Conservation (phyloP, 2,888 invertebrate species). For the Netelia inedita region DNA sequence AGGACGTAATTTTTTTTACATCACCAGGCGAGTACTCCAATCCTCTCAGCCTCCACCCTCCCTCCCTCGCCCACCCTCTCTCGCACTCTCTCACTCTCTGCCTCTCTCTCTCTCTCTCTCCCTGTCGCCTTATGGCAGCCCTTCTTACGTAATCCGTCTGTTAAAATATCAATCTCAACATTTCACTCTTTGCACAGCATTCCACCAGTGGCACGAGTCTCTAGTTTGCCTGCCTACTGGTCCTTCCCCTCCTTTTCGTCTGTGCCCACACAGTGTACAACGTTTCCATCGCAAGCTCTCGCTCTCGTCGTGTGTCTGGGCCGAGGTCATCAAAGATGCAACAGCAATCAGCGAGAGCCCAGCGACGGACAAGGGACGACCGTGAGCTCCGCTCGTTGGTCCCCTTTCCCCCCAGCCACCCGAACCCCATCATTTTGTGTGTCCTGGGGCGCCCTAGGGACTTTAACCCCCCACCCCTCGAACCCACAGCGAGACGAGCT, state of each 20-base stretch:
- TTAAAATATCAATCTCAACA: conserved; percentile 84
- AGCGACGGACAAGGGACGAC: conserved; percentile 77
- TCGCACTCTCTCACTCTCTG: conserved; percentile 1
- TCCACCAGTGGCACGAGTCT: conserved; percentile 75
- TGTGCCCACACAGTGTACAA: conserved; percentile 44
- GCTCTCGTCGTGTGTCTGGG: conserved; percentile 77
- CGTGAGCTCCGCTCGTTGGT: conserved; percentile 30
- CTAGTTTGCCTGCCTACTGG: conserved; percentile 71
- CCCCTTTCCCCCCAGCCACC: conserved; percentile 18
- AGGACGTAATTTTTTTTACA: no score
- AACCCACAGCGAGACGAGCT: conserved; percentile 77
- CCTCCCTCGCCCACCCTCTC: neutral
- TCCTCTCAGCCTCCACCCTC: neutral
- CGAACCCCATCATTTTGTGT: conserved; percentile 20
- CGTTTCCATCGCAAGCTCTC: conserved; percentile 63
- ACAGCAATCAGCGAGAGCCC: conserved; percentile 84
- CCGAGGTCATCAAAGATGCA: conserved; percentile 85
- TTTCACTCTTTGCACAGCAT: conserved; percentile 83
- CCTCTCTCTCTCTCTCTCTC: conserved; percentile 9
- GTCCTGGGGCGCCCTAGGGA: conserved; percentile 65
- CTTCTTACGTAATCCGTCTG: conserved; percentile 83
- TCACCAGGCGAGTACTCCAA: no score
- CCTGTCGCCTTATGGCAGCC: conserved; percentile 49
- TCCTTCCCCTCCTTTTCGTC: conserved; percentile 56
- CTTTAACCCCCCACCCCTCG: conserved; percentile 33